A percentile compares a stretch with the other conserved stretches of the same genome.
These are phyloP conservation scores for Hyles vespertilio DNA, from an alignment of 1,140 invertebrate genomes.

Conservation along the genomic window DNA sequence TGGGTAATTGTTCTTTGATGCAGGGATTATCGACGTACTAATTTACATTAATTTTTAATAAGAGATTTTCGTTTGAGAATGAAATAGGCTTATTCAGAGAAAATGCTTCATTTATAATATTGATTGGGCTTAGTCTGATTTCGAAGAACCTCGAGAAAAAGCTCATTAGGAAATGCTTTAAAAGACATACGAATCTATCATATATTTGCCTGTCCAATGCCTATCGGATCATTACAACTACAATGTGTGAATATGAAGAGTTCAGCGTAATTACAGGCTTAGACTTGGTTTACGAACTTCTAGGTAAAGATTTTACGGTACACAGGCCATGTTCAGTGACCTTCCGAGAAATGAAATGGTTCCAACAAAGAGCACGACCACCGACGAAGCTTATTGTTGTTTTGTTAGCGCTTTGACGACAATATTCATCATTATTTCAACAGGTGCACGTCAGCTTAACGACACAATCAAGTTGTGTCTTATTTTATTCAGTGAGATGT, in stretches of 20 bases:
- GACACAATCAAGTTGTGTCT: neutral
- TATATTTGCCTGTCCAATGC: no score
- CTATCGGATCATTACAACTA: no score
- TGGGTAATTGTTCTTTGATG: no score
- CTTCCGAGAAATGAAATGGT: conserved; percentile 57
- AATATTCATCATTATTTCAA: conserved; percentile 51
- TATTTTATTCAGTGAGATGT: neutral
- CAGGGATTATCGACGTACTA: no score
- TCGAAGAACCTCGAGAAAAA: no score
- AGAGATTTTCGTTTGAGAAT: no score
- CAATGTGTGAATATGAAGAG: conserved; percentile 1
- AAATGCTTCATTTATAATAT: no score
- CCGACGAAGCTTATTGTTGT: conserved; percentile 52
- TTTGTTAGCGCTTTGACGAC: conserved; percentile 45
- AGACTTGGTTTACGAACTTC: conserved; percentile 47
- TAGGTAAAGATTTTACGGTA: conserved; percentile 43
- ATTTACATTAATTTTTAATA: no score
- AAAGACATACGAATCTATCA: no score
- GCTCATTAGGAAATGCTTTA: no score
- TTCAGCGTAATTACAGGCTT: conserved; percentile 50
- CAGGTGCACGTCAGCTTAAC: conserved; percentile 24
- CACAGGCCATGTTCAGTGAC: conserved; percentile 41
- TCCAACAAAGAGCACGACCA: conserved; percentile 49
- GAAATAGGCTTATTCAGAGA: no score
- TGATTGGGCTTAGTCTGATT: no score